Conservation (phyloP, 2,113 vertebrate species). For the Mesitornis unicolor region DNA sequence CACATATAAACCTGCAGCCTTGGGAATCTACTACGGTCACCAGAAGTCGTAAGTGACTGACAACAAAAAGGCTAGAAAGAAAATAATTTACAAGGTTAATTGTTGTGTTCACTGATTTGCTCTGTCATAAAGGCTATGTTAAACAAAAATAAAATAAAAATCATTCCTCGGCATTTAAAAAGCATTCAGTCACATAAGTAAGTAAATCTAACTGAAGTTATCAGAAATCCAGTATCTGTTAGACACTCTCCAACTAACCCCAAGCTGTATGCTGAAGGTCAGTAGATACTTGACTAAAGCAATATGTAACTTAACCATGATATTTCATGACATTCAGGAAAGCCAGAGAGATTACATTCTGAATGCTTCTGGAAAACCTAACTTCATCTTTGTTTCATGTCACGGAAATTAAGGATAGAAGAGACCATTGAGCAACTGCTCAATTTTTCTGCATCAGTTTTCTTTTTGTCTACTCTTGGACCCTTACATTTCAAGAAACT, state of each 20-base stretch:
- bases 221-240: neutral
- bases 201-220: neutral
- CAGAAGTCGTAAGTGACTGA: neutral
- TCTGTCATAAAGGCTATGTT: neutral
- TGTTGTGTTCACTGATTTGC: neutral
- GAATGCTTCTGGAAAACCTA: neutral
- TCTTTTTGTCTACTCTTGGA: neutral
- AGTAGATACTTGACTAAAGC: neutral
- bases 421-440: neutral
- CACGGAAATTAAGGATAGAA: neutral
- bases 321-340: neutral
- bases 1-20: neutral
- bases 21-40: neutral
- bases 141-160: neutral
- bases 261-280: neutral
- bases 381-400: neutral
- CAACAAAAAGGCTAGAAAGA: neutral
- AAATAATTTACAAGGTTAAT: neutral
- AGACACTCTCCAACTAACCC: neutral
- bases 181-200: neutral
- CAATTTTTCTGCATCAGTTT: neutral
- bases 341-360: neutral
- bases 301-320: neutral
- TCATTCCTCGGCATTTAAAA: neutral
- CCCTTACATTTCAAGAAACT: neutral